Conservation (phyloP, 2,797 vertebrate genomes). For the Limosa lapponica region DNA sequence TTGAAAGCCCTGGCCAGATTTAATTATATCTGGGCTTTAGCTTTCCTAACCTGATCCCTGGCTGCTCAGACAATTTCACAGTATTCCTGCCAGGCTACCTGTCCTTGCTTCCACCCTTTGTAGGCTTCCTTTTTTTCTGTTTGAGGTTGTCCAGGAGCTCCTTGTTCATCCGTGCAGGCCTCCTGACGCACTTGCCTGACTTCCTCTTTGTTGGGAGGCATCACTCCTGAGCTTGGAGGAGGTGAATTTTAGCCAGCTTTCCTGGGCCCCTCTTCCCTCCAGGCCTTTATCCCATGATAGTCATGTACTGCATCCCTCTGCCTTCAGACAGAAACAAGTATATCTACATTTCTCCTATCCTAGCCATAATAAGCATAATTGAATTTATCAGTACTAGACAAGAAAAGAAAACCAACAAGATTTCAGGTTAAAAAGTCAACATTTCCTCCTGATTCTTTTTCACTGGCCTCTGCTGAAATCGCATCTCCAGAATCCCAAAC, state of each 20-base stretch:
- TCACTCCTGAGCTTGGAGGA: background rate
- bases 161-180: background rate
- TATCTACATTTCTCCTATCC: background rate
- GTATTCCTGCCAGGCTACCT: background rate
- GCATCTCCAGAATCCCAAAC: background rate
- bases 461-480: background rate
- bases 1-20: background rate
- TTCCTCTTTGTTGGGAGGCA: background rate
- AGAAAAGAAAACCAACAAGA: background rate
- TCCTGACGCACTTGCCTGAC: background rate
- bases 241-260: background rate
- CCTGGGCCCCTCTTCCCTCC: background rate
- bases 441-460: background rate
- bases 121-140: background rate
- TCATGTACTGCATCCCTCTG: background rate
- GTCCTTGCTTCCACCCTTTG: background rate
- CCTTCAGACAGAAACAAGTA: background rate
- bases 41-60: background rate
- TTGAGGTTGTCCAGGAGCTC: background rate
- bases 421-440: background rate
- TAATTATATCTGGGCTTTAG: background rate
- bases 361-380: background rate
- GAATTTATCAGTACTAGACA: background rate
- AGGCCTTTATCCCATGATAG: background rate
- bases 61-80: background rate